Conservation (phyloP, 2,797 vertebrate species). For the Pipistrellus pipistrellus region DNA sequence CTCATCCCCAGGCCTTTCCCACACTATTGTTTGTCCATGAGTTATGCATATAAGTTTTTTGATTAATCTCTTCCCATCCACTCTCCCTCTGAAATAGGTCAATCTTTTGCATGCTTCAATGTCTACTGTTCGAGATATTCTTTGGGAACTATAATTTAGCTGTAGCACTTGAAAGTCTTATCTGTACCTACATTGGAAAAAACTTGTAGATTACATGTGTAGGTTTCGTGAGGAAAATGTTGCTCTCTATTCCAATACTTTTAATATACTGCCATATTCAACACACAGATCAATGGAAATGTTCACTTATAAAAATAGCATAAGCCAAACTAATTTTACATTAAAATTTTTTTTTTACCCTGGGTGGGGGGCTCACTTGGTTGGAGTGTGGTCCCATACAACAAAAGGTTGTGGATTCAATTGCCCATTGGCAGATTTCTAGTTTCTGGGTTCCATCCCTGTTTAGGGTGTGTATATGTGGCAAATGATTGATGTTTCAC, state of each 20-base stretch:
- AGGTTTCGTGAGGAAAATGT: neutral
- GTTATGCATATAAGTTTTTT: too few relatives aligned
- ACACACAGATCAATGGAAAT: neutral
- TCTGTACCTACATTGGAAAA: conserved; percentile 45
- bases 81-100: too few relatives aligned
- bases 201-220: neutral
- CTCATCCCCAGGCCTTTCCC: too few relatives aligned
- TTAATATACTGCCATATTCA: conserved; percentile 8
- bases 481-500: neutral
- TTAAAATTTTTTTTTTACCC: neutral
- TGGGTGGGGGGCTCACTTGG: neutral
- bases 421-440: neutral
- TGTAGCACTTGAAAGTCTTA: conserved; percentile 49
- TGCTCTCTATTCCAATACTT: conserved; percentile 1
- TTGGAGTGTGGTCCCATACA: neutral
- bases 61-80: too few relatives aligned
- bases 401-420: neutral
- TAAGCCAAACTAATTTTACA: neutral
- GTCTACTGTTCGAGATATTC: neutral
- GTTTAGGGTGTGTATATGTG: neutral
- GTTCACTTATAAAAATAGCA: conserved; percentile 49
- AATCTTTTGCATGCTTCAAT: too few relatives aligned
- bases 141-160: conserved; percentile 37
- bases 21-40: too few relatives aligned
- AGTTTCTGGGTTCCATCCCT: neutral